Evolutionary conservation across 1,140 invertebrate species (phyloP).

Genomic region (Drosophila bifasciata): DNA sequence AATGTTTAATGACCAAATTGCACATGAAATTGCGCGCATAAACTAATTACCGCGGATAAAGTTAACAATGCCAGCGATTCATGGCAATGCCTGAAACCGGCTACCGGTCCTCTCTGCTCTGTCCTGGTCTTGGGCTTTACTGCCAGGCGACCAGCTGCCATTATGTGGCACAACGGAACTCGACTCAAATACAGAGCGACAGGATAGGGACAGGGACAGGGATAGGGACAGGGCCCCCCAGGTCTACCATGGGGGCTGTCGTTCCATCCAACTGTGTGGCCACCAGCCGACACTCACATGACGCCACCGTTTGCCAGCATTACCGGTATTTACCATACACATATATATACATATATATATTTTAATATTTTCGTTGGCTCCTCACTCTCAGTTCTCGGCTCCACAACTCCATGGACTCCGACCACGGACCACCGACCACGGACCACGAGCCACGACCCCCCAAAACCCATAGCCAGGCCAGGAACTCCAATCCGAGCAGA

Average conservation of each 20-base stretch:
- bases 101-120: constrained; percentile 31
- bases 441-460: no score
- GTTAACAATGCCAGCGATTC: constrained; percentile 65
- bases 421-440: no score
- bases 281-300: constrained; percentile 61
- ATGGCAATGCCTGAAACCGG: constrained; percentile 5
- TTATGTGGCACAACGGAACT: constrained; percentile 51
- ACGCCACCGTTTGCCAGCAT: constrained; percentile 64
- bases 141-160: constrained; percentile 49
- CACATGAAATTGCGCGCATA: constrained; percentile 81
- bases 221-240: constrained; percentile 26
- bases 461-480: constrained; percentile 1
- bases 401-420: no score
- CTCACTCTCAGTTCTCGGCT: constrained; percentile 5
- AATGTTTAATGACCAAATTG: constrained; percentile 76
- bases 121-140: constrained; percentile 44
- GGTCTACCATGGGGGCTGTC: no score
- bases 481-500: constrained; percentile 2
- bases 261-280: constrained; percentile 45
- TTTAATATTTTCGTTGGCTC: constrained; percentile 46
- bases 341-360: no score
- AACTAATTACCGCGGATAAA: constrained; percentile 81
- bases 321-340: constrained; percentile 82
- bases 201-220: background rate
- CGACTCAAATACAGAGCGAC: constrained; percentile 22